phyloP scores from a whole-genome alignment of 2,888 invertebrate genomes.

The Pristionchus japonicus region DNA sequence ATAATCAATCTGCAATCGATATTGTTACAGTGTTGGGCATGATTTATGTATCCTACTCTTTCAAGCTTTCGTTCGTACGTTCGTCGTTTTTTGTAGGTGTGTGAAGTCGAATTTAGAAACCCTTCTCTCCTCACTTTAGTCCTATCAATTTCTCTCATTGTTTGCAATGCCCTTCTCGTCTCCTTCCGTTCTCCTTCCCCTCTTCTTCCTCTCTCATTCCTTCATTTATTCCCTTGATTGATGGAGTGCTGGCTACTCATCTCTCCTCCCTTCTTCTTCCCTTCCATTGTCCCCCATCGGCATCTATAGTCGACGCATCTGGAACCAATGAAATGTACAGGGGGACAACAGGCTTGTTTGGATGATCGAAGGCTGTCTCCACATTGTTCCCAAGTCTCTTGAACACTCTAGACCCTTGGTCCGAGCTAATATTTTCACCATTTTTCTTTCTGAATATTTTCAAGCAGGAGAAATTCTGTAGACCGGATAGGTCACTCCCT shows the following conservation, averaged over 20 bases:
- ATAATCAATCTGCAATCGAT: too few relatives aligned
- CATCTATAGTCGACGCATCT: background rate
- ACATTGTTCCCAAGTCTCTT: background rate
- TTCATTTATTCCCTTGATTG: slow-evolving; percentile 38
- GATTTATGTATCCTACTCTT: too few relatives aligned
- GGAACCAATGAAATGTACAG: background rate
- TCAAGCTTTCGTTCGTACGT: too few relatives aligned
- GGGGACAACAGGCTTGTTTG: background rate
- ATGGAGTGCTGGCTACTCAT: slow-evolving; percentile 36
- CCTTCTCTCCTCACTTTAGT: background rate
- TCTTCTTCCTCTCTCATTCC: background rate
- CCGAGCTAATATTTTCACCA: too few relatives aligned
- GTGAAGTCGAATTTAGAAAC: too few relatives aligned
- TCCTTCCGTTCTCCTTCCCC: slow-evolving; percentile 1
- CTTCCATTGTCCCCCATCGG: background rate
- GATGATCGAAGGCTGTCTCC: background rate
- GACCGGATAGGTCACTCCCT: background rate
- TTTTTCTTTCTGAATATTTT: background rate
- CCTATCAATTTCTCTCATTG: background rate
- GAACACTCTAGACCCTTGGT: too few relatives aligned
- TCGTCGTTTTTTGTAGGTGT: too few relatives aligned
- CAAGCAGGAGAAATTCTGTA: background rate
- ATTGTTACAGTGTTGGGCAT: too few relatives aligned
- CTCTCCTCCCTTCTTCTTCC: background rate
- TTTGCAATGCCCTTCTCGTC: background rate